Percentiles rank a stretch among this genome's conserved stretches.
Conservation (phyloP, 2,797 vertebrate genomes). For the Tachyglossus aculeatus region DNA sequence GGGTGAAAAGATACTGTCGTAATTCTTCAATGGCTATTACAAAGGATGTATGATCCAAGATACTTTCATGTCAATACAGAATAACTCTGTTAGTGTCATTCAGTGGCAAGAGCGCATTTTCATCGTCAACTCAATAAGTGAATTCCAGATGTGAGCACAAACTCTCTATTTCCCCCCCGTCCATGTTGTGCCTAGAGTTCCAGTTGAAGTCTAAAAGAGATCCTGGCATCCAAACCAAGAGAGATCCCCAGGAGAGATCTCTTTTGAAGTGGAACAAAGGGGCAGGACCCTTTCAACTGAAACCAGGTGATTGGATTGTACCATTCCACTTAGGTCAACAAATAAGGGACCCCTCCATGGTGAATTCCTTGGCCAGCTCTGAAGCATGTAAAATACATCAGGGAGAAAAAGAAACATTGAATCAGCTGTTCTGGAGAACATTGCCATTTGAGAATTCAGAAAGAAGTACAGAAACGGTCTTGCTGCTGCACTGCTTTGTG, state of each 20-base stretch:
- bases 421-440: constrained; percentile 41
- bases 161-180: too few species aligned
- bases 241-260: not conserved
- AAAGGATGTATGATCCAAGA: too few species aligned
- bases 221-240: not conserved
- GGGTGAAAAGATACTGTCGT: too few species aligned
- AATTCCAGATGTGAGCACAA: too few species aligned
- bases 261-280: not conserved
- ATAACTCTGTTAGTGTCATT: too few species aligned
- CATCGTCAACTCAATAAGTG: too few species aligned
- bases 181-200: too few species aligned
- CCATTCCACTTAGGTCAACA: constrained; percentile 3
- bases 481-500: constrained; percentile 29
- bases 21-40: too few species aligned
- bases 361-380: constrained; percentile 53
- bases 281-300: too few species aligned
- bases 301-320: constrained; percentile 26
- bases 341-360: not conserved
- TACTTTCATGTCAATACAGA: too few species aligned
- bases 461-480: constrained; percentile 39
- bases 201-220: not conserved
- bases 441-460: constrained; percentile 12
- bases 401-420: constrained; percentile 38
- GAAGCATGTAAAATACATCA: constrained; percentile 46
- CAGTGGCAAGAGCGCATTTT: too few species aligned